Evolutionary conservation across 2,888 invertebrate species (phyloP), one percentile per base, ranked within the genome.

Genomic region (Cataglyphis rosenhaueri): DNA sequence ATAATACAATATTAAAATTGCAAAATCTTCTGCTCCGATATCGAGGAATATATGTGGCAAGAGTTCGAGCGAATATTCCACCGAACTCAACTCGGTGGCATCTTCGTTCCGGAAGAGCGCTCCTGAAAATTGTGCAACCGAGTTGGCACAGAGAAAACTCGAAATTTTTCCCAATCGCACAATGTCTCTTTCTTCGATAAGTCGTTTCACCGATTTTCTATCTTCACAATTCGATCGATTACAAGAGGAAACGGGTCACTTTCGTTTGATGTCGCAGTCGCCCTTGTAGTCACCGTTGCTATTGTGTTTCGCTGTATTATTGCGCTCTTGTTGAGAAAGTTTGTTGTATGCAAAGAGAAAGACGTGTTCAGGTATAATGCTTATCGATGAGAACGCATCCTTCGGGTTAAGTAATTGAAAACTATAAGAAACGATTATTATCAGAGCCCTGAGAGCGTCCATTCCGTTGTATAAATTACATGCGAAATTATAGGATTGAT

Each of bases 81-180:
- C 64, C 55, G 32, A 66, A 44, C 68, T 61, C n/a, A 3, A 61
- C 59, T 29, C 73, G 57, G 82, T 78, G 81, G 82, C 83, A 87
- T 83, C 86, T 89, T 87, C 90, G 92, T 91, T 90, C 89, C 89
- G 91, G 90, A 92, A 92, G 91, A 93, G 85, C 86, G 91, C 87
- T 82, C 85, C 73, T 83, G 87, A 87, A 91, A 92, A 91, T 90
- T 90, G 86, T 68, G 59, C 68, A 83, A 86, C 64, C 81, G 82
- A 70, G 85, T 87, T 85, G 83, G 59, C 70, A 84, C 87, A 83
- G 91, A 90, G 92, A 92, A 92, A 92, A 91, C 89, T 88, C 82
- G 82, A 83, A 87, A 90, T 91, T 92, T 91, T 89, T 88, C 87
- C 84, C 75, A 57, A 57, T 83, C 84, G 66, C 70, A 59, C 70